Evolutionary conservation across 2,797 vertebrate genomes (phyloP).

Genomic region (Hydrocynus forskahlii): DNA sequence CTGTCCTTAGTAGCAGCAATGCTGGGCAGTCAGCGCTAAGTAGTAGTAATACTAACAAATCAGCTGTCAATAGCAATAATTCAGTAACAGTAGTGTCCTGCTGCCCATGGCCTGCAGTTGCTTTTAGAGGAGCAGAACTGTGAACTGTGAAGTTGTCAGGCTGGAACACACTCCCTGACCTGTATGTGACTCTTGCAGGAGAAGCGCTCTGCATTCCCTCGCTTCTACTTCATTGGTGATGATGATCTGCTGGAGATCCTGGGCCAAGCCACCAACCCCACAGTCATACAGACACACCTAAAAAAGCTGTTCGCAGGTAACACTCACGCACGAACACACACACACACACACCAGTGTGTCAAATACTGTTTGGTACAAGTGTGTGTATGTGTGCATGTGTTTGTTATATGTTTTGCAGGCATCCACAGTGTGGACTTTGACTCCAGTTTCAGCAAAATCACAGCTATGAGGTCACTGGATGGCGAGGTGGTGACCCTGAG

Average conservation of each 20-base stretch:
- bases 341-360: neutral
- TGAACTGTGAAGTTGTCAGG: too few relatives aligned
- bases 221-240: conserved; percentile 98
- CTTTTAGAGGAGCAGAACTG: too few relatives aligned
- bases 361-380: neutral
- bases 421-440: conserved; percentile 96
- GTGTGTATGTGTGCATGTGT: conserved; percentile 30
- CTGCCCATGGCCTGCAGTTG: too few relatives aligned
- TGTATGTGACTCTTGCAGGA: conserved; percentile 77
- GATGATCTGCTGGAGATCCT: conserved; percentile 97
- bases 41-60: too few relatives aligned
- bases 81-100: too few relatives aligned
- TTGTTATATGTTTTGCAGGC: conserved; percentile 70
- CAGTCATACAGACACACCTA: conserved; percentile 94
- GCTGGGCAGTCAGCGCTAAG: too few relatives aligned
- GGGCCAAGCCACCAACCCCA: conserved; percentile 92
- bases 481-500: conserved; percentile 91
- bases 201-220: conserved; percentile 94
- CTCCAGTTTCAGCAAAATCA: conserved; percentile 86
- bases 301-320: conserved; percentile 97
- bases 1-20: too few relatives aligned
- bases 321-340: conserved; percentile 1
- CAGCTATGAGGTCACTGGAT: conserved; percentile 93
- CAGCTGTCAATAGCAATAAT: too few relatives aligned
- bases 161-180: neutral